phyloP scores from a whole-genome alignment of 1,140 invertebrate species.

The Drosophila melanica region DNA sequence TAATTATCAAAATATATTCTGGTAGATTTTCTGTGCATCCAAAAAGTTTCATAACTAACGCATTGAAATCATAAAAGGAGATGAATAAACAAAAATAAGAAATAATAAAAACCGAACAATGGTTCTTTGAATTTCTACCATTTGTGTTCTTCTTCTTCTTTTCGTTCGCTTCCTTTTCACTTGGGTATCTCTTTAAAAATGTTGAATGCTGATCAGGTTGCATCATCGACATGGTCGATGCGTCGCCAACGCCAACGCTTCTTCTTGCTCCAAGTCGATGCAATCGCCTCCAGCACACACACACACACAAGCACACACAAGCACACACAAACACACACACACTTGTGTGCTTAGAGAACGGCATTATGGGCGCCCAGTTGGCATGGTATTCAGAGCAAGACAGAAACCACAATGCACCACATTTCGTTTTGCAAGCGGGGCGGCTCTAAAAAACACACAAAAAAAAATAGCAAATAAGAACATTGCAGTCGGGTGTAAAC shows the following conservation, averaged over 20 bases:
- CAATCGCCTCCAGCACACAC: constrained; percentile 11
- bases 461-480: neutral
- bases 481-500: too few species aligned
- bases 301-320: neutral
- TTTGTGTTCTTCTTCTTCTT: too few species aligned
- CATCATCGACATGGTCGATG: constrained; percentile 56
- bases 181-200: neutral
- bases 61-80: too few species aligned
- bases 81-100: too few species aligned
- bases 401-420: constrained; percentile 51
- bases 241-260: constrained; percentile 7
- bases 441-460: constrained; percentile 34
- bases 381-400: constrained; percentile 78
- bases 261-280: constrained; percentile 32
- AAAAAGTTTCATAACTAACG: too few species aligned
- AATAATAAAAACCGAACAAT: too few species aligned
- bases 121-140: too few species aligned
- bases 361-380: neutral
- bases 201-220: constrained; percentile 42
- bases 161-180: neutral
- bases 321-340: neutral
- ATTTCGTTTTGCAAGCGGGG: constrained; percentile 31
- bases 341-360: neutral
- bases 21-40: too few species aligned
- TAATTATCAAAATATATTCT: too few species aligned